Percentiles rank a stretch among this genome's conserved stretches.
phyloP scores from a whole-genome alignment of 35 echinoderm and acorn worm species.

The Strongylocentrotus purpuratus region DNA sequence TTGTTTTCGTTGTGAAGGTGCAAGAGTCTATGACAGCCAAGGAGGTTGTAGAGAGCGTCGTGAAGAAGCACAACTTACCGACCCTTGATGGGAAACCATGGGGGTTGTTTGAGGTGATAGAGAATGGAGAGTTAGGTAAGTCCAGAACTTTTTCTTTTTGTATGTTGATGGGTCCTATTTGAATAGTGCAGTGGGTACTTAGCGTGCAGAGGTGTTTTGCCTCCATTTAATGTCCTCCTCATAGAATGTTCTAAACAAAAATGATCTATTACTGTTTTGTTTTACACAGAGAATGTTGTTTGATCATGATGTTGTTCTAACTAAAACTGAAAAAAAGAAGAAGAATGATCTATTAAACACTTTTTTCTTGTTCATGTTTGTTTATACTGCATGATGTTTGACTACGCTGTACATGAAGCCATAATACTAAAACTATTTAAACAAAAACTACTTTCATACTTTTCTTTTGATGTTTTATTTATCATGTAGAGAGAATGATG shows the following conservation, averaged over 20 bases:
- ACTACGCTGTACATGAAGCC: no score
- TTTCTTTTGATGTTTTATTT: no score
- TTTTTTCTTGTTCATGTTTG: no score
- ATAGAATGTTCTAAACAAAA: no score
- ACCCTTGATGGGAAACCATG: conserved; percentile 48
- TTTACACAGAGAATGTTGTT: conserved; percentile 68
- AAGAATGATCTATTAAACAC: no score
- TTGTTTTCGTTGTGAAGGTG: conserved; percentile 48
- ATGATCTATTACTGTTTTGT: background rate
- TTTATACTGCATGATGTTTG: no score
- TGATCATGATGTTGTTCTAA: conserved; percentile 67
- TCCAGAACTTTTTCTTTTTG: background rate
- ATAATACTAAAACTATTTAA: no score
- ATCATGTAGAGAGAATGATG: conserved; percentile 67
- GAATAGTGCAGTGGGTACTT: no score
- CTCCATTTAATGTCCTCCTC: no score
- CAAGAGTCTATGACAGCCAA: conserved; percentile 47
- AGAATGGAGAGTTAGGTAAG: conserved; percentile 74
- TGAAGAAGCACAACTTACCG: conserved; percentile 56
- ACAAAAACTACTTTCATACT: no score
- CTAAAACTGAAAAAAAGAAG: background rate
- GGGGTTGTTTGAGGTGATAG: conserved; percentile 70
- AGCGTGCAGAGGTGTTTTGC: no score
- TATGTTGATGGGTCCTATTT: background rate
- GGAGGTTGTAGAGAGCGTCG: conserved; percentile 51